A percentile compares a stretch with the other conserved stretches of the same genome.
Evolutionary conservation across 2,888 invertebrate genomes (phyloP).

Genomic region (Pterobdella sp.): DNA sequence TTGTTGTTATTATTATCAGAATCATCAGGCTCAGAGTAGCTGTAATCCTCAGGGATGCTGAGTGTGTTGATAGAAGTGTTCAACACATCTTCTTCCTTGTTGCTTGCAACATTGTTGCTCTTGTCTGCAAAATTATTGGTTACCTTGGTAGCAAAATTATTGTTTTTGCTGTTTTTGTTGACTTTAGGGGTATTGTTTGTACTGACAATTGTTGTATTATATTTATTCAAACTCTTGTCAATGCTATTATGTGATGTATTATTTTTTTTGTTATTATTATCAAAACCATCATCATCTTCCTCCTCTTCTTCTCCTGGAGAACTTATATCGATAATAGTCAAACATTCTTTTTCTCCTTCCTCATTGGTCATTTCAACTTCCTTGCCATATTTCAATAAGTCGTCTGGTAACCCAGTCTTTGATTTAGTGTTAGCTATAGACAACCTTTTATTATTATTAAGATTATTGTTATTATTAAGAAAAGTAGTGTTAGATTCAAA

Average conservation of each 20-base stretch:
- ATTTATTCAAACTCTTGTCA: too few relatives aligned
- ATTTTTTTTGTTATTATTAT: background rate
- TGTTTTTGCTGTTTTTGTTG: too few relatives aligned
- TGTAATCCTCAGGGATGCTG: conserved; percentile 1
- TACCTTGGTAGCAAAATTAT: too few relatives aligned
- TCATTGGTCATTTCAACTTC: conserved; percentile 6
- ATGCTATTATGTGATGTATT: too few relatives aligned
- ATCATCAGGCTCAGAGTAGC: background rate
- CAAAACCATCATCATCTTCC: background rate
- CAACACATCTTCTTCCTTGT: background rate
- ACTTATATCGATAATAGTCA: conserved; percentile 5
- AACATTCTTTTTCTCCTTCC: conserved; percentile 2
- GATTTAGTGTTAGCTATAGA: background rate
- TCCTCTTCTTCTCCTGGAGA: background rate
- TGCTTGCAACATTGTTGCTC: background rate
- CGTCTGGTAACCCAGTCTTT: background rate
- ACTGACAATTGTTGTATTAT: too few relatives aligned
- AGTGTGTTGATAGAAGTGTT: background rate
- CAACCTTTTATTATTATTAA: background rate
- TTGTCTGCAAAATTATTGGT: background rate
- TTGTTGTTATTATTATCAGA: background rate
- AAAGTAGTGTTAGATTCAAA: background rate
- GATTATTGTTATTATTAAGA: background rate
- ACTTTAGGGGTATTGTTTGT: too few relatives aligned
- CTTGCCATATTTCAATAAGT: background rate